phyloP scores from a whole-genome alignment of 2,113 vertebrate species.

The Vicugna pacos region DNA sequence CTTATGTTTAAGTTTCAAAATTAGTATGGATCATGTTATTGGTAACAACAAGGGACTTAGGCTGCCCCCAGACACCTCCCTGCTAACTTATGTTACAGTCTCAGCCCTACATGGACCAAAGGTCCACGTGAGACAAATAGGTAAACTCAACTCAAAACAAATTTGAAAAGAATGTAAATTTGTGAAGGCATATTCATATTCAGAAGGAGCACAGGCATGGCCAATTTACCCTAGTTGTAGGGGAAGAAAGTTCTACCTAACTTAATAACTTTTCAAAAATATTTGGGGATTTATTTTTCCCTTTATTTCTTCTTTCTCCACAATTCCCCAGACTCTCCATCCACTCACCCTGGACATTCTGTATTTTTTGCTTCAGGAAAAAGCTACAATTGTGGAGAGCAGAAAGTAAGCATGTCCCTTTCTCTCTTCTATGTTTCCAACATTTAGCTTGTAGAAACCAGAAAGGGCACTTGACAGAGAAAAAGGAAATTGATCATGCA shows the following conservation, averaged over 20 bases:
- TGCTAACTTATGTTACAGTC: not conserved
- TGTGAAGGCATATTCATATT: not conserved
- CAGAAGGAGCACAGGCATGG: not conserved
- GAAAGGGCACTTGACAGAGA: not conserved
- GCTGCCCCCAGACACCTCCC: not conserved
- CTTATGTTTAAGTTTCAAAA: not conserved
- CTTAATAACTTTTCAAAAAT: conserved; percentile 1
- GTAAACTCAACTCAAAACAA: not conserved
- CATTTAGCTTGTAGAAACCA: not conserved
- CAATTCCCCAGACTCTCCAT: not conserved
- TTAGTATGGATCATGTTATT: not conserved
- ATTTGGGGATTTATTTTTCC: not conserved
- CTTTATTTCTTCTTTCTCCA: not conserved
- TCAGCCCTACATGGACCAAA: not conserved
- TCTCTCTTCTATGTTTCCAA: not conserved
- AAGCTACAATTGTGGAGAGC: not conserved
- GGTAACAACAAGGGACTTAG: not conserved
- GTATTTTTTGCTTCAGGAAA: not conserved
- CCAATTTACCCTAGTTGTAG: not conserved
- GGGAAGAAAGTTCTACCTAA: not conserved
- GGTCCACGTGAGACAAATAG: too few relatives aligned
- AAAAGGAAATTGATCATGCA: not conserved
- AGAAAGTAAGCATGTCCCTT: not conserved
- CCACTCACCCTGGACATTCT: not conserved
- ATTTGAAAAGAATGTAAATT: not conserved